These are phyloP conservation scores for Pseudochirops corinnae DNA, from an alignment of 2,797 vertebrate species.

Conservation along the genomic window DNA sequence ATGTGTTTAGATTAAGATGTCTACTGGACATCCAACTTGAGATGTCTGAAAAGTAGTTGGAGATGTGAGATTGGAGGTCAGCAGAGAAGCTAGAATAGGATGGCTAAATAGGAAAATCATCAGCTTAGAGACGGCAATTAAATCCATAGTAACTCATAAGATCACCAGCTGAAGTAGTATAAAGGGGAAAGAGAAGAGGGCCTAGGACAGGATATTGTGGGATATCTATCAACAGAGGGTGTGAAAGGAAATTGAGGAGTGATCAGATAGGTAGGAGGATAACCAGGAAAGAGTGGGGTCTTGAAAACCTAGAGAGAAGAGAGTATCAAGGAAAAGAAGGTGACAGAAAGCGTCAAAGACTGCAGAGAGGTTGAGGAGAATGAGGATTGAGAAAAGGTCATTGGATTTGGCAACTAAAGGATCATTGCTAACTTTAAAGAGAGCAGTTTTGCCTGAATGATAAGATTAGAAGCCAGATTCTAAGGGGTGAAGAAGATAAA, in stretches of 20 bases:
- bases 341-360: background rate
- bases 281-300: background rate
- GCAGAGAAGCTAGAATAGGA: background rate
- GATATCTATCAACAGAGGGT: background rate
- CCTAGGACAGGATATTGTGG: background rate
- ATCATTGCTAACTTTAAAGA: background rate
- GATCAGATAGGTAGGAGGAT: background rate
- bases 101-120: background rate
- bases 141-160: background rate
- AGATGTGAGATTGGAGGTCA: background rate
- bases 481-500: background rate
- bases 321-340: background rate
- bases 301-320: background rate
- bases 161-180: background rate
- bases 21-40: background rate
- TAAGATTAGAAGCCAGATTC: background rate
- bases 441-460: background rate
- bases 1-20: background rate
- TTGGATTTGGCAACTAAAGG: background rate
- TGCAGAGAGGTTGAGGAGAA: background rate
- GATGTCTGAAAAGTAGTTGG: background rate
- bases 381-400: background rate
- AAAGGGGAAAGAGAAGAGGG: background rate
- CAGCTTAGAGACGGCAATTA: background rate
- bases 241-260: background rate